Conservation (phyloP, 2,888 invertebrate genomes). For the Eupithecia subumbrata region DNA sequence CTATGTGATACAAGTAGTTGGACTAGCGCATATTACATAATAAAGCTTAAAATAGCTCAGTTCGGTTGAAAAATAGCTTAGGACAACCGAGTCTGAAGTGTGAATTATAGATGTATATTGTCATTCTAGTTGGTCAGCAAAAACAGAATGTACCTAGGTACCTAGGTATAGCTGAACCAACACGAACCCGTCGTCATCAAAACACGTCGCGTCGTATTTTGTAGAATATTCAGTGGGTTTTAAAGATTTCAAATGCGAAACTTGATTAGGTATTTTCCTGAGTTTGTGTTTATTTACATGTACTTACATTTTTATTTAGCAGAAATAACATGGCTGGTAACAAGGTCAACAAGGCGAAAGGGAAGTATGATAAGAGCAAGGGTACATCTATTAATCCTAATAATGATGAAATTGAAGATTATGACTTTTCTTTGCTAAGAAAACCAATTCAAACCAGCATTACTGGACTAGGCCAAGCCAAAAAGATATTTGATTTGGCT, state of each 20-base stretch:
- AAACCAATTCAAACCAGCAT: constrained; percentile 88
- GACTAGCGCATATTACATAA: constrained; percentile 6
- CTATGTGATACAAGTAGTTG: constrained; percentile 20
- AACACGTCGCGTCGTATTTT: constrained; percentile 6
- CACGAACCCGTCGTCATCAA: neutral
- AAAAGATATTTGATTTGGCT: constrained; percentile 89
- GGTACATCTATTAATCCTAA: constrained; percentile 52
- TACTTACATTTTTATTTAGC: constrained; percentile 6
- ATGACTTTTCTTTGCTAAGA: constrained; percentile 83
- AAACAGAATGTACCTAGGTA: constrained; percentile 52
- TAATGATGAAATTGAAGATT: constrained; percentile 71
- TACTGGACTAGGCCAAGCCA: constrained; percentile 88
- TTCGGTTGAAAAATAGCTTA: constrained; percentile 13
- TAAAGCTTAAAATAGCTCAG: constrained; percentile 26
- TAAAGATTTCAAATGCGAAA: neutral
- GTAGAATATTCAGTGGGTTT: constrained; percentile 14
- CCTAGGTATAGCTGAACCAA: constrained; percentile 16
- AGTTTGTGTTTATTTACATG: neutral
- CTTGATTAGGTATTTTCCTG: neutral
- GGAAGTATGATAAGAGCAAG: constrained; percentile 64
- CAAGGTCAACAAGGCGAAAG: constrained; percentile 73
- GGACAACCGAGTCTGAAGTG: constrained; percentile 17
- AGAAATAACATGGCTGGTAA: constrained; percentile 70
- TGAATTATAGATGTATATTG: constrained; percentile 32
- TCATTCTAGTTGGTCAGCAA: constrained; percentile 58